Base-by-base conservation (phyloP, 2,113 vertebrate species). In the Calonectris borealis region DNA sequence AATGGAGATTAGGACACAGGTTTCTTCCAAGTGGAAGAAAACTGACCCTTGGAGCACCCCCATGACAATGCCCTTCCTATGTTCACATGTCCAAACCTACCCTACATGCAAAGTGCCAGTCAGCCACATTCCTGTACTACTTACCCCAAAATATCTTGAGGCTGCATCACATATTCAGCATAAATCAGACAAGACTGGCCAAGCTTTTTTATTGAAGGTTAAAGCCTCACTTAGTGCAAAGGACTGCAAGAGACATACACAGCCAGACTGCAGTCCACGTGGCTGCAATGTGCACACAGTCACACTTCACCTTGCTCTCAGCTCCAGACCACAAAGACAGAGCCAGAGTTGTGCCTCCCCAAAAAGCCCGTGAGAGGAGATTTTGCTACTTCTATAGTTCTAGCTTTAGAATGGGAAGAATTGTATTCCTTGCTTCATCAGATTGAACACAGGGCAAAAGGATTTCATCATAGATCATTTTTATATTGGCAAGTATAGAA, bases 281-380 rank as follows among this genome's bases (percentile, higher is more conserved):
- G 51, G 22, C 32, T 83, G 18, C 46, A 77, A 20, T 0, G 1
- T 21, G 19, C 46, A 24, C 16, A 6, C 0, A 1, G 44, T 80
- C 79, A 73, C 34, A 25, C 29, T 54, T 60, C 13, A 20, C 17
- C 32, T 32, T 54, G 15, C 11, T 76, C 24, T 80, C 54, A 52
- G 24, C 54, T 83, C 62, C 60, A 49, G 40, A 83, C 14, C 40
- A 72, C 27, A 38, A 20, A 68, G 12, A 72, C 31, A 68, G 24
- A 85, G 25, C 5, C 36, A 69, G 49, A 31, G 13, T 1, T 52
- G 40, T 19, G 13, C 31, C 22, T 77, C 42, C 27, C 8, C 26
- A 46, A 82, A 86, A 86, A 38, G 16, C 18, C 27, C 2, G 1
- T 1, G 10, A 79, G 12, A 62, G 7, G 44, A 88, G 19, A 69